Conservation (phyloP, 2,888 invertebrate genomes). For the Apodemia zela region DNA sequence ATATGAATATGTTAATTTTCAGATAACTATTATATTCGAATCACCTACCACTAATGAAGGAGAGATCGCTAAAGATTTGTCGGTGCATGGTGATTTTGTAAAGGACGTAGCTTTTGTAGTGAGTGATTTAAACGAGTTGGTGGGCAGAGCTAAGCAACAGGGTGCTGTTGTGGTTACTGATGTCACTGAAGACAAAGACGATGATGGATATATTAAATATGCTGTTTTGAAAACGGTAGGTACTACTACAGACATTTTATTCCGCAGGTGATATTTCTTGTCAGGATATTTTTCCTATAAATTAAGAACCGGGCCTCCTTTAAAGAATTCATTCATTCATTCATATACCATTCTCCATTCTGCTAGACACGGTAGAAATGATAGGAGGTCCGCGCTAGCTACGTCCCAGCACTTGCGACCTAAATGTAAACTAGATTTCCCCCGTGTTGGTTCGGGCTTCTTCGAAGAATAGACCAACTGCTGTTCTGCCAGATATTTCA, state of each 20-base stretch:
- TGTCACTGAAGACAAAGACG: conserved; percentile 92
- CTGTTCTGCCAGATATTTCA: too few species aligned
- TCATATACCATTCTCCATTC: too few species aligned
- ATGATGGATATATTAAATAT: conserved; percentile 88
- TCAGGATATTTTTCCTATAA: too few species aligned
- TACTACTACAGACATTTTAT: neutral
- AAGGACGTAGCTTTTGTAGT: conserved; percentile 97
- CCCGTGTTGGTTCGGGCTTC: too few species aligned
- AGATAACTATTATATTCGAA: conserved; percentile 95
- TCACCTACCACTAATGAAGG: conserved; percentile 88
- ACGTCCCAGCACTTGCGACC: too few species aligned
- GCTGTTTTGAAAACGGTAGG: conserved; percentile 94
- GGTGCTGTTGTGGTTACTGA: conserved; percentile 92
- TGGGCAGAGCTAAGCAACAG: conserved; percentile 87
- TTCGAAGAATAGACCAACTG: too few species aligned
- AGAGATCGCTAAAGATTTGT: conserved; percentile 86
- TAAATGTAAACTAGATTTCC: too few species aligned
- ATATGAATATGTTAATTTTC: conserved; percentile 35
- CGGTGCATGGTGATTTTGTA: conserved; percentile 96
- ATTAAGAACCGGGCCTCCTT: too few species aligned
- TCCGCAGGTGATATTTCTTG: too few species aligned
- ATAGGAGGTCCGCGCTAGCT: too few species aligned
- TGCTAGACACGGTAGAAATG: too few species aligned
- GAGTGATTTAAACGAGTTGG: conserved; percentile 92
- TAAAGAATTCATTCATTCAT: too few species aligned